Conservation (phyloP, 2,888 invertebrate species). For the Volucella inflata region DNA sequence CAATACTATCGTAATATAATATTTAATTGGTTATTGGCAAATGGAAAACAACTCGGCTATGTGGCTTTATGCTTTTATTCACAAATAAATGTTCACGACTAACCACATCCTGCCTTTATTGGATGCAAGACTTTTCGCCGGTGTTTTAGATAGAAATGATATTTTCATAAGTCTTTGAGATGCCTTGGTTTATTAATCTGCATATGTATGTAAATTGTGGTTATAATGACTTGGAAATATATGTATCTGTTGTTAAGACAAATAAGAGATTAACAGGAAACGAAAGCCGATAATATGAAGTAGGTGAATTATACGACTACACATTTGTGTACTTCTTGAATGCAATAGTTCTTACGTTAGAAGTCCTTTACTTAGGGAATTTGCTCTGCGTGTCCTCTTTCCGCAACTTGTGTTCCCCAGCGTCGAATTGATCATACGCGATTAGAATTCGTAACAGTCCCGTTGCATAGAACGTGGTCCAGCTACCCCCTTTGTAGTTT, state of each 20-base stretch:
- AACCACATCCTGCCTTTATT: constrained; percentile 60
- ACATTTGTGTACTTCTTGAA: too few relatives aligned
- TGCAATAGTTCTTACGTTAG: too few relatives aligned
- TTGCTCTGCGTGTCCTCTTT: too few relatives aligned
- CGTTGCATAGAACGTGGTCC: too few relatives aligned
- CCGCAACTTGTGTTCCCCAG: too few relatives aligned
- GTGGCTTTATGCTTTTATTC: not conserved
- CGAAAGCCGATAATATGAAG: not conserved
- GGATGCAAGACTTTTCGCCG: constrained; percentile 21
- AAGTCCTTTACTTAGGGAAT: too few relatives aligned
- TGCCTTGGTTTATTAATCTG: constrained; percentile 16
- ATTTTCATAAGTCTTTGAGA: constrained; percentile 33
- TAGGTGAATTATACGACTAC: too few relatives aligned
- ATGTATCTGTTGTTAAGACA: not conserved
- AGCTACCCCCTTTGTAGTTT: too few relatives aligned
- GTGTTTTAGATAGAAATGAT: constrained; percentile 60
- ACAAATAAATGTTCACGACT: constrained; percentile 36
- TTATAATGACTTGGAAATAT: constrained; percentile 60
- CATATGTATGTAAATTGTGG: constrained; percentile 44
- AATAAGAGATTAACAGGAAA: not conserved
- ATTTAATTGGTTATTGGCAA: constrained; percentile 14
- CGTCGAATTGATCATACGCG: too few relatives aligned
- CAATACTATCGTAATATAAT: constrained; percentile 49
- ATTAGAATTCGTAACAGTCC: too few relatives aligned
- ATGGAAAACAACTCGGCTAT: not conserved